Base-by-base conservation (phyloP, 2,113 vertebrate genomes). In the Sisor rabdophorus region DNA sequence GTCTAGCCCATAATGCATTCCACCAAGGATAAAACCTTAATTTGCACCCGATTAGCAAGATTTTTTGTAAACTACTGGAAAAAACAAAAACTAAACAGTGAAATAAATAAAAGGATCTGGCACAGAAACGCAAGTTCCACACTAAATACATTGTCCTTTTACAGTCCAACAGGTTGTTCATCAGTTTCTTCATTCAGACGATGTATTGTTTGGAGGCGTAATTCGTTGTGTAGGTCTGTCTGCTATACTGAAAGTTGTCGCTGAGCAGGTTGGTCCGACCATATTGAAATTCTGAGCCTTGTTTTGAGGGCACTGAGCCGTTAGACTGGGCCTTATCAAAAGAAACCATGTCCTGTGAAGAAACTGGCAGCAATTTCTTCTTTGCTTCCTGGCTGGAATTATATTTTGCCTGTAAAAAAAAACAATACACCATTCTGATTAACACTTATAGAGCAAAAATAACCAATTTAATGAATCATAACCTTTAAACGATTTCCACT, bases 221-320 rank as follows among this genome's bases (percentile, higher is more conserved):
- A 44, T 91, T 64, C 13, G 87, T 28, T 0, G 93, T 93, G 69
- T 94, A 92, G 86, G 80, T 80, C 83, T 96, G 95, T 40, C 95
- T 89, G 83, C 79, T 87, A 69, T 96, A 95, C 88, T 96, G 95
- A 84, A 95, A 95, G 80, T 97, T 95, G 68, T 97, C 97, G 19
- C 92, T 92, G 13, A 96, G 85, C 73, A 93, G 78, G 0, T 81
- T 92, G 90, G 85, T 90, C 74, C 93, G 92, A 76, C 84, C 85
- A 0, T 95, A 93, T 85, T 94, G 95, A 12, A 91, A 91, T 84
- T 94, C 93, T 0, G 89, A 89, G 0, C 89, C 91, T 1, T 90
- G 93, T 1, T 89, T 83, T 78, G 93, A 94, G 28, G 91, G 84
- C 12, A 86, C 22, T 1, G 92, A 83, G 22, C 96, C 96, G 0